Evolutionary conservation across 2,797 vertebrate species (phyloP), one percentile per base, ranked within the genome.

Genomic region (Cirrhinus molitorella): DNA sequence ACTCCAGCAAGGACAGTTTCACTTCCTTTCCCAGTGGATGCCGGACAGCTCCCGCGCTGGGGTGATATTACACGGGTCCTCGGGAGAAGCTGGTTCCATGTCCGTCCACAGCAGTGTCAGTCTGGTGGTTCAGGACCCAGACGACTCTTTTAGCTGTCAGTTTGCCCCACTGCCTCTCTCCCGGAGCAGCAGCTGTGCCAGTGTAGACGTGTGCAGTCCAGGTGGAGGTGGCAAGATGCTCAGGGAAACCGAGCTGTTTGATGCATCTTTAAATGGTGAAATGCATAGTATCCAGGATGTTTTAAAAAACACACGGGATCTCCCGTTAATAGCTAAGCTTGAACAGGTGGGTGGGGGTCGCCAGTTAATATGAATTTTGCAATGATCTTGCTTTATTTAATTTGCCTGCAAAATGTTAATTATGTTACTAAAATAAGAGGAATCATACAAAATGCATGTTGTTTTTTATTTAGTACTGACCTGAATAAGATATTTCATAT

Each of bases 11-110:
- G 59, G 59, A 49, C 95, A 94, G 86, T 88, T 93, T 28, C 93
- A 95, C 86, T 95, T 98, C 85, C 66, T 95, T 77, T 89, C 92
- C 4, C 93, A 86, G 0, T 98, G 97, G 96, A 95, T 96, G 92
- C 92, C 96, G 0, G 93, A 68, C 63, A 94, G 91, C 89, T 90
- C 94, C 80, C 94, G 94, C 86, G 96, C 97, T 77, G 97, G 97
- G 59, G 97, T 97, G 71, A 95, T 98, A 86, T 79, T 98, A 82
- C 93, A 91, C 87, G 92, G 91, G 28, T 87, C 84, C 75, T 91
- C 94, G 79, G 93, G 83, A 19, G 83, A 94, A 91, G 85, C 91
- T 10, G 84, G 81, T 13, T 85, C 92, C 31, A 87, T 84, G 12
- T 85, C 93, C n/a, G 14, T 94, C 91, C 85, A 83, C 47, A 83